A percentile compares a stretch with the other conserved stretches of the same genome.
Conservation (phyloP, 2,888 invertebrate species). For the Clostera curtula region DNA sequence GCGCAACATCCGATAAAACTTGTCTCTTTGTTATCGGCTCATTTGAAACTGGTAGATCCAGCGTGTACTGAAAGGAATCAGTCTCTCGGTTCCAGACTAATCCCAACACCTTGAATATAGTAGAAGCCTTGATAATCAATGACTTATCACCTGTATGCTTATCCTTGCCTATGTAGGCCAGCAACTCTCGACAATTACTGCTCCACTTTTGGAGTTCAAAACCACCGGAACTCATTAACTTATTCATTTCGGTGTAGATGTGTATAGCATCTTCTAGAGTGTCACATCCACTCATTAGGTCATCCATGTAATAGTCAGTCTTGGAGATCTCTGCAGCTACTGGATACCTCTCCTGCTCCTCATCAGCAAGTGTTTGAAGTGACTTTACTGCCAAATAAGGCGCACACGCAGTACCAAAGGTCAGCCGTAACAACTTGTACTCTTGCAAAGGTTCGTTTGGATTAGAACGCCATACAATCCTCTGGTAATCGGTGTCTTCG, state of each 20-base stretch:
- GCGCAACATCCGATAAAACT: too few species aligned
- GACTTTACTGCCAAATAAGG: constrained; percentile 4
- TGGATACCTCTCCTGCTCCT: constrained; percentile 7
- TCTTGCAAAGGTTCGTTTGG: constrained; percentile 1
- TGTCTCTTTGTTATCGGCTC: too few species aligned
- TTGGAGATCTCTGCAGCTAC: constrained; percentile 9
- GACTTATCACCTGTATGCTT: not conserved
- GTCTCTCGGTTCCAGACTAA: too few species aligned
- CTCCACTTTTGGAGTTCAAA: constrained; percentile 25
- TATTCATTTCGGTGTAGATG: constrained; percentile 16
- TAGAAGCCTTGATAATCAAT: not conserved
- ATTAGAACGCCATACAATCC: not conserved
- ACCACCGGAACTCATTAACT: constrained; percentile 16
- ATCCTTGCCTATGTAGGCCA: constrained; percentile 3
- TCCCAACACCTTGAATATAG: constrained; percentile 1
- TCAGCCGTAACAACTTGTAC: constrained; percentile 1
- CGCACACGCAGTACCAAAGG: too few species aligned
- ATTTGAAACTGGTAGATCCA: too few species aligned
- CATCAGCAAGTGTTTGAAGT: constrained; percentile 8
- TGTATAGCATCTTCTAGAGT: constrained; percentile 12
- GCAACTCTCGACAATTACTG: constrained; percentile 14
- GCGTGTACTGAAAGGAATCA: too few species aligned
- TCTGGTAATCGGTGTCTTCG: constrained; percentile 2
- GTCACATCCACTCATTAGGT: constrained; percentile 15
- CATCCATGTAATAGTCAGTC: constrained; percentile 15